Evolutionary conservation across 1,140 invertebrate genomes (phyloP), one percentile per base, ranked within the genome.

Genomic region (Hyposmocoma kahamanoa): DNA sequence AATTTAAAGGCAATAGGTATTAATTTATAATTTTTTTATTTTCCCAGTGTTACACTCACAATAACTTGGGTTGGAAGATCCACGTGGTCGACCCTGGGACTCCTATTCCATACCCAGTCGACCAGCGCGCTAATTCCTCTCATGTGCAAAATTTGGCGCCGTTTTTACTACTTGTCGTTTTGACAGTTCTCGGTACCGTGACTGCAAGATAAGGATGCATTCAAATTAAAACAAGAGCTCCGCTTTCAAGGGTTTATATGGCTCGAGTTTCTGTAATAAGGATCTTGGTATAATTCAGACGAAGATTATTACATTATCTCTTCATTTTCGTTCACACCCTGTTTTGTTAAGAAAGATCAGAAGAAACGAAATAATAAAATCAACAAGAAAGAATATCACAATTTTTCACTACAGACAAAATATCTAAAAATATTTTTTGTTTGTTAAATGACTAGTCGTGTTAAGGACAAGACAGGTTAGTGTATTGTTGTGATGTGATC

Each of bases 31-130:
- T 21, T 21, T 41, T 10, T 21, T 21, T 22, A 18, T 3, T 21
- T 13, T 88, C 89, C 2, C 87, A 98, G 96, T 97, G 96, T 84
- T 98, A 95, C 80, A 92, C 91, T 4, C 95, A 97, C 82, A 94
- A 92, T 47, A 94, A 96, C 77, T 89, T 98, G 36, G 97, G 97
- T 6, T 97, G 95, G 94, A 97, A 96, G 77, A 97, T 98, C 53
- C 90, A 95, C 67, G 94, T 98, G 0, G 91, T 96, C 0, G 90
- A 97, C 62, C 85, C 90, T 9, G 92, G 90, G 2, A 77, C 84
- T 38, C 21, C 70, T 0, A 62, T 83, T 0, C 78, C 75, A 1
- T 34, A 70, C 1, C 64, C 73, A 0, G 61, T 66, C 1, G 69
- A 73, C 21, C 67, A 65, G 28, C 60, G 57, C 24, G 64, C 65